A percentile compares a stretch with the other conserved stretches of the same genome.
Conservation (phyloP, 2,888 invertebrate genomes). For the Toxonevra muliebris region DNA sequence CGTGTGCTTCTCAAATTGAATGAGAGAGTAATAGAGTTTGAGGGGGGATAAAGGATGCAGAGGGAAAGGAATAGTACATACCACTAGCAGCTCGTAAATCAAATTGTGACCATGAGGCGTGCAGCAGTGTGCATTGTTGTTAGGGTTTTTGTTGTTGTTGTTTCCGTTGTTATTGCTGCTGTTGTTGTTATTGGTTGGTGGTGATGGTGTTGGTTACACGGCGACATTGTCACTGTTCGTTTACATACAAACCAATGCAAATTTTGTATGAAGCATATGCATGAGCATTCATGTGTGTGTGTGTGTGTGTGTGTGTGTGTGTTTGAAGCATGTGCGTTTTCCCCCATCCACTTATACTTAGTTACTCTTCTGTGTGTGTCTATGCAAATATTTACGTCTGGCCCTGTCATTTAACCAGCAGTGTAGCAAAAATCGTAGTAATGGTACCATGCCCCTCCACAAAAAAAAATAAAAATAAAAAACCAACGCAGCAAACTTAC, state of each 20-base stretch:
- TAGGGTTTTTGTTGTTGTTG: conserved; percentile 13
- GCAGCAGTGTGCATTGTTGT: neutral
- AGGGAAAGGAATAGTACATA: too few relatives aligned
- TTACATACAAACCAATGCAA: neutral
- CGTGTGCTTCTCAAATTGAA: too few relatives aligned
- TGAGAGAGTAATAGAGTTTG: too few relatives aligned
- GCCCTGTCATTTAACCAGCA: conserved; percentile 59
- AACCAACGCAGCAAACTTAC: neutral
- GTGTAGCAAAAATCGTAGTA: conserved; percentile 22
- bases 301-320: conserved; percentile 20
- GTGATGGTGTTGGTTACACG: neutral
- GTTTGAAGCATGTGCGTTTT: conserved; percentile 3
- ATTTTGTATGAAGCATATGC: too few relatives aligned
- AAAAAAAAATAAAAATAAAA: neutral
- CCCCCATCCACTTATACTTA: conserved; percentile 17
- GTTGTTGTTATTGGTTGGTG: conserved; percentile 18
- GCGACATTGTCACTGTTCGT: neutral
- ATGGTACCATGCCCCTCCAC: neutral
- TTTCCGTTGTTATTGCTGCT: conserved; percentile 9
- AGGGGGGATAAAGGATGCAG: too few relatives aligned
- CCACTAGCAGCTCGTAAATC: too few relatives aligned
- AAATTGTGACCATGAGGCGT: too few relatives aligned
- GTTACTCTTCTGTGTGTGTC: conserved; percentile 50
- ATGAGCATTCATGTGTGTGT: conserved; percentile 2
- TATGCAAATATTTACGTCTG: conserved; percentile 65